Percentiles rank a stretch among this genome's conserved stretches.
These are phyloP conservation scores for Gambusia holbrooki DNA, from an alignment of 2,113 vertebrate genomes.

Conservation along the genomic window DNA sequence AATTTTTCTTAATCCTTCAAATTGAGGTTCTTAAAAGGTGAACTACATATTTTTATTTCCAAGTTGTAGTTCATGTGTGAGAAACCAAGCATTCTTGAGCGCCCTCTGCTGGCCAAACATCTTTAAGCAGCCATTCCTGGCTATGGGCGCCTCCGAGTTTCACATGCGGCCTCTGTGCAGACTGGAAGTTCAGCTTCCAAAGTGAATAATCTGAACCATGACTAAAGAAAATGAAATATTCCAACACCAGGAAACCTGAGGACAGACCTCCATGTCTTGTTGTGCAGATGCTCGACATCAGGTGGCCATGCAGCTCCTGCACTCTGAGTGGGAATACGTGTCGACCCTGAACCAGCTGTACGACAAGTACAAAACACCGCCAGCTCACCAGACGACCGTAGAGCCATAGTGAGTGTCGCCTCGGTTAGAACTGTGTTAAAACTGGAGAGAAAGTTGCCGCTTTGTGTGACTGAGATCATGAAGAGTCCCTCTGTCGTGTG, in stretches of 20 bases:
- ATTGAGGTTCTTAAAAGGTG: background rate
- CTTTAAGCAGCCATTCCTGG: too few species aligned
- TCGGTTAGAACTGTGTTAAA: background rate
- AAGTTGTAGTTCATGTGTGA: background rate
- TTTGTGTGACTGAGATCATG: background rate
- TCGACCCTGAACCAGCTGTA: constrained; percentile 73
- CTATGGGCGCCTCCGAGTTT: background rate
- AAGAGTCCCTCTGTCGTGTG: background rate
- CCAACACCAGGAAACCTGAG: background rate
- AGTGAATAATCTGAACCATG: too few species aligned
- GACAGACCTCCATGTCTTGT: background rate
- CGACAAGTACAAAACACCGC: constrained; percentile 67
- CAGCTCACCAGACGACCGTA: constrained; percentile 25
- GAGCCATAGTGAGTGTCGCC: constrained; percentile 68
- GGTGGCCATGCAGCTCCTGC: constrained; percentile 76
- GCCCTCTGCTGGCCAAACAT: background rate
- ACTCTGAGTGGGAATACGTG: constrained; percentile 81
- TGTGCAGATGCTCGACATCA: constrained; percentile 74
- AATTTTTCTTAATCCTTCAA: background rate
- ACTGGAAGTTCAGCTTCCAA: too few species aligned
- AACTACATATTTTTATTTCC: background rate
- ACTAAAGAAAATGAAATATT: too few species aligned
- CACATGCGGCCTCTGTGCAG: too few species aligned
- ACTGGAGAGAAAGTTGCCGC: too few species aligned
- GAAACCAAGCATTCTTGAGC: background rate